A percentile compares a stretch with the other conserved stretches of the same genome.
phyloP scores from a whole-genome alignment of 2,797 vertebrate species.

The Agapornis canus region DNA sequence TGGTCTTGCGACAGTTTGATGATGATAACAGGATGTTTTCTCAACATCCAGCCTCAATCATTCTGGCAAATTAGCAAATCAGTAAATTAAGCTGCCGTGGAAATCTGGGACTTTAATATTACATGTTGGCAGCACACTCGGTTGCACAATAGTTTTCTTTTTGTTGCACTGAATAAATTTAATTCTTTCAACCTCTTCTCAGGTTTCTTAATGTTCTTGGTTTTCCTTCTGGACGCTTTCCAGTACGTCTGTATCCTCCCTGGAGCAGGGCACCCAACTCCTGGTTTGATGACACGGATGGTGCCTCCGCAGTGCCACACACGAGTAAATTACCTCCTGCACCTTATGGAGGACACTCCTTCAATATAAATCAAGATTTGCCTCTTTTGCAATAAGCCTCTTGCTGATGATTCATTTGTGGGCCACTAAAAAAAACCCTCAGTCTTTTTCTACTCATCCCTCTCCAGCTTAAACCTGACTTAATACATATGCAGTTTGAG shows the following conservation, averaged over 20 bases:
- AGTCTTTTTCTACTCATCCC: background rate
- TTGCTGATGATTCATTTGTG: background rate
- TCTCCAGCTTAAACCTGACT: background rate
- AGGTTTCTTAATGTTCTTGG: background rate
- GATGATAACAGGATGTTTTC: conserved; percentile 44
- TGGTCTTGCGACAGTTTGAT: conserved; percentile 39
- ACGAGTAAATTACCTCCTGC: accelerated
- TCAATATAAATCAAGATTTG: background rate
- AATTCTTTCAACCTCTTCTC: conserved; percentile 12
- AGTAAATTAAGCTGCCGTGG: conserved; percentile 46
- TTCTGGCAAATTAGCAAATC: conserved; percentile 47
- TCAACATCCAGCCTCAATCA: conserved; percentile 44
- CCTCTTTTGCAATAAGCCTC: background rate
- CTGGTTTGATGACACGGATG: background rate
- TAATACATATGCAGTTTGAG: background rate
- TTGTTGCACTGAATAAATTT: background rate
- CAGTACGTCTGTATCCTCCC: background rate
- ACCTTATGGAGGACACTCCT: background rate
- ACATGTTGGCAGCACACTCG: background rate
- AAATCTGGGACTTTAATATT: conserved; percentile 35
- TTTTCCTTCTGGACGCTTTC: background rate
- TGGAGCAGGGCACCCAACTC: background rate
- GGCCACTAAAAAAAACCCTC: conserved; percentile 4
- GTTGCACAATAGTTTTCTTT: conserved; percentile 44
- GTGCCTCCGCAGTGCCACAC: background rate